These are phyloP conservation scores for Episyrphus balteatus DNA, from an alignment of 1,140 invertebrate genomes.

Conservation along the genomic window DNA sequence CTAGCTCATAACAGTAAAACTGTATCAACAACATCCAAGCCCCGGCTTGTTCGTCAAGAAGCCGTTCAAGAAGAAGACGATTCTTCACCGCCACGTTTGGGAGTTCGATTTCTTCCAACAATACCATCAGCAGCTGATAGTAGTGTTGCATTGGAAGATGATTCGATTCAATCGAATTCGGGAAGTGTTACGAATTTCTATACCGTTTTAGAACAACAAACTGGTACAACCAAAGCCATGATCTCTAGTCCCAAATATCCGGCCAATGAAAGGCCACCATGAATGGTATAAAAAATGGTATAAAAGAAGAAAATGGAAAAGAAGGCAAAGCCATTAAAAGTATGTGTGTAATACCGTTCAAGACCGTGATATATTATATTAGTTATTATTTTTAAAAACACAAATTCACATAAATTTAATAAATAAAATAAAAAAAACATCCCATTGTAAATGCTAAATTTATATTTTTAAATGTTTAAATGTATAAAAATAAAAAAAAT, in stretches of 20 bases:
- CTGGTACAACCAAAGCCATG: constrained; percentile 2
- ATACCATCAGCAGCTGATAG: constrained; percentile 74
- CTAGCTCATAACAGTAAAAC: constrained; percentile 27
- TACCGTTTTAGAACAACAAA: neutral
- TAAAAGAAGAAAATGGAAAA: neutral
- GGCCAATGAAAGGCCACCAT: constrained; percentile 1
- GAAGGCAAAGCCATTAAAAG: neutral
- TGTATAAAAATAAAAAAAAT: too few relatives aligned
- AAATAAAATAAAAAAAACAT: neutral
- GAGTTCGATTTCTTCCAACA: constrained; percentile 60
- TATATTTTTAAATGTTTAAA: too few relatives aligned
- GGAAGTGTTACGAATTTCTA: constrained; percentile 9
- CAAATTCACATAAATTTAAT: neutral
- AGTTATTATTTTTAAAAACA: constrained; percentile 2
- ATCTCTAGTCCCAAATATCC: constrained; percentile 2
- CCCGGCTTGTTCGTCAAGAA: constrained; percentile 61
- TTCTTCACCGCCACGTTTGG: constrained; percentile 50
- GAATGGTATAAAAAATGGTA: neutral
- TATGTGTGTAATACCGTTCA: neutral
- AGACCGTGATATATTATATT: constrained; percentile 2
- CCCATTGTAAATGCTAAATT: neutral
- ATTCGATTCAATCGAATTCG: constrained; percentile 21
- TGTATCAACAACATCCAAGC: constrained; percentile 30
- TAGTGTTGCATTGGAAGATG: constrained; percentile 61
- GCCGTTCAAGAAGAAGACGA: constrained; percentile 58